Percentiles rank a stretch among this genome's conserved stretches.
Conservation (phyloP, 2,888 invertebrate species). For the Zhuqinia jingwanae region DNA sequence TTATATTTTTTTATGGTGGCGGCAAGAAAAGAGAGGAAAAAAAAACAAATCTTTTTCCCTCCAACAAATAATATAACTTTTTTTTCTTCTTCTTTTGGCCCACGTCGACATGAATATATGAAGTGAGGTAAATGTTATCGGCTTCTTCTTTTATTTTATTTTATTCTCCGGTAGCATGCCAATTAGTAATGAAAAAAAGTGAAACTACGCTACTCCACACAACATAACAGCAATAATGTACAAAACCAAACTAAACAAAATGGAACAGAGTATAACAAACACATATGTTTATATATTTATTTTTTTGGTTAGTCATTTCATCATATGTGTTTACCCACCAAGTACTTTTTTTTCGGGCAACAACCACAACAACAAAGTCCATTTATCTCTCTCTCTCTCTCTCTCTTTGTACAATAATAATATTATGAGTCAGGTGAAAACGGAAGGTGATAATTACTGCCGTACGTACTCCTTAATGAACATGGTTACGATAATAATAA, state of each 20-base stretch:
- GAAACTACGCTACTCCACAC: no score
- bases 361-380: neutral
- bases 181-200: conserved; percentile 60
- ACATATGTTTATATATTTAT: neutral
- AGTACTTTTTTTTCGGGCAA: conserved; percentile 27
- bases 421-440: conserved; percentile 59
- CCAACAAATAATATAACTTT: no score
- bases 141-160: conserved; percentile 47
- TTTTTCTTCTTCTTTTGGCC: no score
- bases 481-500: conserved; percentile 2
- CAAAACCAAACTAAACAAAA: no score
- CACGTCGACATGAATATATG: neutral
- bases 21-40: conserved; percentile 5
- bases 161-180: conserved; percentile 66
- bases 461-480: conserved; percentile 50
- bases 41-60: neutral
- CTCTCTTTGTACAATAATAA: neutral
- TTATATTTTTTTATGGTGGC: neutral
- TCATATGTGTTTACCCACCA: neutral
- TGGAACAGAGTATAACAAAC: neutral
- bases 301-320: no score
- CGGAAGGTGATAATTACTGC: conserved; percentile 71
- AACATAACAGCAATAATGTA: no score
- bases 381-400: no score
- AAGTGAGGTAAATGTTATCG: conserved; percentile 50